A percentile compares a stretch with the other conserved stretches of the same genome.
Conservation (phyloP, 1,140 invertebrate genomes). For the Panulirus ornatus region DNA sequence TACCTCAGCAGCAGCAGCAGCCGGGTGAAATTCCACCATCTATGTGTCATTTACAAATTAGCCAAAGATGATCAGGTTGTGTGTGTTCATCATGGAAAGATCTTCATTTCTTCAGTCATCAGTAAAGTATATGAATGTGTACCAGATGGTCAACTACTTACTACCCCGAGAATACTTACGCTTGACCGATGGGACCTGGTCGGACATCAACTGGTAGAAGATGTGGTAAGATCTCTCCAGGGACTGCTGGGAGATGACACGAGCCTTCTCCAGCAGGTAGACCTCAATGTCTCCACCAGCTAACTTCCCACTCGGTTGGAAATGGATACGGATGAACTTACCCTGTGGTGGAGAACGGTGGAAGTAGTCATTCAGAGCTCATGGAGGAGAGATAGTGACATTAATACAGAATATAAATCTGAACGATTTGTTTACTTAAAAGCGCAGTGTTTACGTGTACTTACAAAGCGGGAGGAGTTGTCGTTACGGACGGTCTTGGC, state of each 20-base stretch:
- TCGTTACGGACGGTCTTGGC: constrained; percentile 44
- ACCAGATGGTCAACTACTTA: too few relatives aligned
- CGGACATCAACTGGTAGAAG: constrained; percentile 28
- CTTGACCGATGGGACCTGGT: constrained; percentile 22
- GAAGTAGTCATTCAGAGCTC: too few relatives aligned
- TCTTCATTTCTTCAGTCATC: too few relatives aligned
- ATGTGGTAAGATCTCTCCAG: constrained; percentile 37
- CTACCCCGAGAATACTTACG: too few relatives aligned
- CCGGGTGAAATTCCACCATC: too few relatives aligned
- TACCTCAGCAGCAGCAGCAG: too few relatives aligned
- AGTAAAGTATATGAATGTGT: too few relatives aligned
- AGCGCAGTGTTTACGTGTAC: constrained; percentile 12
- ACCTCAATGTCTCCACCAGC: constrained; percentile 95
- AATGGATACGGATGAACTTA: constrained; percentile 83
- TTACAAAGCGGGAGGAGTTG: constrained; percentile 42
- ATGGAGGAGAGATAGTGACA: constrained; percentile 81
- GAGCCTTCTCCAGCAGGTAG: constrained; percentile 41
- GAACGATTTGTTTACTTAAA: too few relatives aligned
- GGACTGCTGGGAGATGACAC: constrained; percentile 39
- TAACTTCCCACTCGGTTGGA: constrained; percentile 97
- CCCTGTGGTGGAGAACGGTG: constrained; percentile 67
- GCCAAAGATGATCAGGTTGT: too few relatives aligned
- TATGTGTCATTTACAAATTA: too few relatives aligned
- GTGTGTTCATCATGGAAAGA: too few relatives aligned
- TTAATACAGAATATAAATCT: too few relatives aligned